These are phyloP conservation scores for Polydrusus pterygomalis DNA, from an alignment of 2,888 invertebrate genomes.

Conservation along the genomic window DNA sequence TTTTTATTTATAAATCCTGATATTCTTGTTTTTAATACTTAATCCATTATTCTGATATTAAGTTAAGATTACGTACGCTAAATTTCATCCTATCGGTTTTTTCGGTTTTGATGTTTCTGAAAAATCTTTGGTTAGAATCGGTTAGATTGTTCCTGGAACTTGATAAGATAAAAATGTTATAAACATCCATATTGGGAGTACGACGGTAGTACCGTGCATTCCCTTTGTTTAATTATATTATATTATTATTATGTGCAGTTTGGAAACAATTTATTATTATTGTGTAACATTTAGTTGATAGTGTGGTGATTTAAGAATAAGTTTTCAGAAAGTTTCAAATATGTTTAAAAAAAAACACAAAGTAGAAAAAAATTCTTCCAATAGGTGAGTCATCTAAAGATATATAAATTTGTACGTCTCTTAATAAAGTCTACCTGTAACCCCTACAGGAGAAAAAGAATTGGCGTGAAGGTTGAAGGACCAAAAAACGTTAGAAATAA, in stretches of 20 bases:
- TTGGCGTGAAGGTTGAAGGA: too few species aligned
- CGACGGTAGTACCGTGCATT: not conserved
- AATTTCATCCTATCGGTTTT: not conserved
- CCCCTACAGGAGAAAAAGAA: too few species aligned
- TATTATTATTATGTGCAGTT: not conserved
- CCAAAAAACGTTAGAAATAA: too few species aligned
- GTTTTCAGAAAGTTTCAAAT: not conserved
- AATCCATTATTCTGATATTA: not conserved
- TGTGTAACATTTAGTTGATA: not conserved
- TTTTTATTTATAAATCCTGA: not conserved
- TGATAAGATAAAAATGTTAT: slow-evolving; percentile 24
- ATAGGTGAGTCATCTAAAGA: slow-evolving; percentile 20
- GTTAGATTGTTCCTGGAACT: slow-evolving; percentile 24
- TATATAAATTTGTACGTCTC: too few species aligned
- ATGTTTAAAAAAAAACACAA: slow-evolving; percentile 21
- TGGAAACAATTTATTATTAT: not conserved
- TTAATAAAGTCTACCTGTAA: too few species aligned
- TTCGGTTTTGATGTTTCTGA: not conserved
- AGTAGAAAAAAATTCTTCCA: not conserved
- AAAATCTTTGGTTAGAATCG: slow-evolving; percentile 27
- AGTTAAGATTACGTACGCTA: not conserved
- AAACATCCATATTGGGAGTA: slow-evolving; percentile 16
- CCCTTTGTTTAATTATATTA: slow-evolving; percentile 15
- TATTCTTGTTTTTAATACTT: not conserved
- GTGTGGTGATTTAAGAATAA: too few species aligned